Percentiles rank a stretch among this genome's conserved stretches.
Evolutionary conservation across 1,140 invertebrate species (phyloP).

Genomic region (Charaxes varanes): DNA sequence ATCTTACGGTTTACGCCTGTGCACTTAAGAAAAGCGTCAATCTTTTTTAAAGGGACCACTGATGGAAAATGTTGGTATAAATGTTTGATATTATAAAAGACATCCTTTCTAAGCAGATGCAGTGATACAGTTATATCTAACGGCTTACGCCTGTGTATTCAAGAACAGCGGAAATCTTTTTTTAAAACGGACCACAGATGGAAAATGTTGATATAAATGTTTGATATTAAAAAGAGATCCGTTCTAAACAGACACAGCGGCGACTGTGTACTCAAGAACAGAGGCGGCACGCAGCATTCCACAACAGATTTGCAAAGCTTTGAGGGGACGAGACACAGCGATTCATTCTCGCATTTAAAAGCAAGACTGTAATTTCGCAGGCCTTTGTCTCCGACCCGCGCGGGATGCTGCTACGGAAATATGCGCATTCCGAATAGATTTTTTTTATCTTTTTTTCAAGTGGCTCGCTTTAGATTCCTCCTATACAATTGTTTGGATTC

Average conservation of each 20-base stretch:
- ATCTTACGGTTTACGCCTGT: no score
- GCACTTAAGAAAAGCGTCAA: no score
- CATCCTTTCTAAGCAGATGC: no score
- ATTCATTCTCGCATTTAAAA: slow-evolving; percentile 71
- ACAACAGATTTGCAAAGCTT: slow-evolving; percentile 51
- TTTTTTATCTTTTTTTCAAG: slow-evolving; percentile 59
- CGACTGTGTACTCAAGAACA: slow-evolving; percentile 25
- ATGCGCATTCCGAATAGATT: slow-evolving; percentile 66
- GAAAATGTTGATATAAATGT: no score
- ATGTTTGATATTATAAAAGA: no score
- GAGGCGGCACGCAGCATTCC: slow-evolving; percentile 22
- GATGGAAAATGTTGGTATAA: no score
- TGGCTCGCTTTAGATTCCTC: slow-evolving; percentile 46
- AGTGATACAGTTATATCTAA: no score
- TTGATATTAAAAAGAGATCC: no score
- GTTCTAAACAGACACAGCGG: slow-evolving; percentile 22
- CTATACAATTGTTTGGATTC: slow-evolving; percentile 13
- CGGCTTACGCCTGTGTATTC: no score
- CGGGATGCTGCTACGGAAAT: slow-evolving; percentile 51
- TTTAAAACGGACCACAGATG: no score
- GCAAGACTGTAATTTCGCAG: slow-evolving; percentile 67
- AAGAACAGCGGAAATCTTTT: no score
- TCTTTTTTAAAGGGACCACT: no score
- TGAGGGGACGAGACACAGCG: slow-evolving; percentile 65
- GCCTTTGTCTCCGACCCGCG: slow-evolving; percentile 54